phyloP scores from a whole-genome alignment of 2,113 vertebrate species.

The Rostratula benghalensis region DNA sequence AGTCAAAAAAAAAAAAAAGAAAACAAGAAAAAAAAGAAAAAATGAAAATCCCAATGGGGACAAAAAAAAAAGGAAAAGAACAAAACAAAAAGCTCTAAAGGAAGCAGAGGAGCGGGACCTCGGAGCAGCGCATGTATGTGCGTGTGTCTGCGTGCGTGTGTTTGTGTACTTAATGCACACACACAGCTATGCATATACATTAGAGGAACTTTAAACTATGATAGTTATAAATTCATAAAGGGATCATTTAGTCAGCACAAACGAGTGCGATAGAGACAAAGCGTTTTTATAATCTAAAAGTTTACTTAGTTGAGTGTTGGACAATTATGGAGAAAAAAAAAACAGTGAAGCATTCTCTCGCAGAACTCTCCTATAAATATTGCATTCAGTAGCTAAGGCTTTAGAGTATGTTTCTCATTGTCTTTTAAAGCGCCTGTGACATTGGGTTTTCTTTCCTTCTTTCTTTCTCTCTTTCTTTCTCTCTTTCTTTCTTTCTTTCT shows the following conservation, averaged over 20 bases:
- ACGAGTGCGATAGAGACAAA: conserved; percentile 50
- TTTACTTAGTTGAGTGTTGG: conserved; percentile 70
- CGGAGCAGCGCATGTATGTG: conserved; percentile 60
- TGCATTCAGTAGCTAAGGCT: conserved; percentile 72
- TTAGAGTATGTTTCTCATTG: conserved; percentile 73
- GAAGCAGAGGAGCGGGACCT: conserved; percentile 56
- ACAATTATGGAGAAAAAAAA: conserved; percentile 58
- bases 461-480: conserved; percentile 44
- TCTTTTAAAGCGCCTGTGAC: conserved; percentile 73
- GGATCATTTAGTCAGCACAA: conserved; percentile 75
- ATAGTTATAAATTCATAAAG: conserved; percentile 68
- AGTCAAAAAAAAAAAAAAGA: conserved; percentile 44
- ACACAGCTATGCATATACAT: conserved; percentile 49
- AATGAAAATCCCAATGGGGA: not conserved
- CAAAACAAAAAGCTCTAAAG: conserved; percentile 66
- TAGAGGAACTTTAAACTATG: conserved; percentile 70
- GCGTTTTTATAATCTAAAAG: conserved; percentile 72
- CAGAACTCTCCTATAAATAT: conserved; percentile 70
- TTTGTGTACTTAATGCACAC: conserved; percentile 38
- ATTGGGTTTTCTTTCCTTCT: conserved; percentile 63
- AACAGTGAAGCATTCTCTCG: conserved; percentile 54
- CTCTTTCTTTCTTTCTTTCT: conserved; percentile 21
- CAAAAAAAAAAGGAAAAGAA: not conserved
- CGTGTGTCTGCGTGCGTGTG: conserved; percentile 41
- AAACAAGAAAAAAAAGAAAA: not conserved